phyloP scores from a whole-genome alignment of 2,113 vertebrate species.

The Poeciliopsis prolifica region DNA sequence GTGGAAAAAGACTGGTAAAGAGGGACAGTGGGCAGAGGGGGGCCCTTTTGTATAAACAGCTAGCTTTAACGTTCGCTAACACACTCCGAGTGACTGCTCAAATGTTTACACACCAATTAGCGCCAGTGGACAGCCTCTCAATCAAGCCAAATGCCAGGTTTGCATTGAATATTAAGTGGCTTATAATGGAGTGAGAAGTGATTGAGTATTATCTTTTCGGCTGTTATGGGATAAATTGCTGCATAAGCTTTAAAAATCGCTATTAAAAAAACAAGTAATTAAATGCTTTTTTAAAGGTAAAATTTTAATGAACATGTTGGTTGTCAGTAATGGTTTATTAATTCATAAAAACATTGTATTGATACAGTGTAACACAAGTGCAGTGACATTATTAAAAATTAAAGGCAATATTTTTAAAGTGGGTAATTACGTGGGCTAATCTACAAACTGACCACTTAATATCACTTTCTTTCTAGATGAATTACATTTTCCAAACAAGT shows the following conservation, averaged over 20 bases:
- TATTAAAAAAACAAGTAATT: not conserved
- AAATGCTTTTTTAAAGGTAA: not conserved
- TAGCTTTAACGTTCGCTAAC: conserved; percentile 44
- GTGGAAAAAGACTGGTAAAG: conserved; percentile 33
- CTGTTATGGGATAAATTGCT: conserved; percentile 4
- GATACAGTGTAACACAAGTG: not conserved
- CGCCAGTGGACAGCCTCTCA: conserved; percentile 52
- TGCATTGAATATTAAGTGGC: conserved; percentile 65
- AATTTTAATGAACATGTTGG: too few species aligned
- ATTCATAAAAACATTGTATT: too few species aligned
- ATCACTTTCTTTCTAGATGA: too few species aligned
- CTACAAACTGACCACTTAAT: too few species aligned
- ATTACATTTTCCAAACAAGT: too few species aligned
- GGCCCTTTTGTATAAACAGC: conserved; percentile 31
- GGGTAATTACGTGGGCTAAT: too few species aligned
- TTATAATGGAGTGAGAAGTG: conserved; percentile 40
- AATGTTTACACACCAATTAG: conserved; percentile 73
- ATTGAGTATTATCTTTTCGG: conserved; percentile 48
- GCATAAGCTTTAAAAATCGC: not conserved
- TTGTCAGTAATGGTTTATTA: too few species aligned
- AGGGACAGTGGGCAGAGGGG: conserved; percentile 8
- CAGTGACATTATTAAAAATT: too few species aligned
- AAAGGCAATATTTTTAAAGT: too few species aligned
- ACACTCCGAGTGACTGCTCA: conserved; percentile 49
- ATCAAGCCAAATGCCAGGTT: conserved; percentile 69